Evolutionary conservation across 2,888 invertebrate species (phyloP).

Genomic region (Trachelus iudaicus): DNA sequence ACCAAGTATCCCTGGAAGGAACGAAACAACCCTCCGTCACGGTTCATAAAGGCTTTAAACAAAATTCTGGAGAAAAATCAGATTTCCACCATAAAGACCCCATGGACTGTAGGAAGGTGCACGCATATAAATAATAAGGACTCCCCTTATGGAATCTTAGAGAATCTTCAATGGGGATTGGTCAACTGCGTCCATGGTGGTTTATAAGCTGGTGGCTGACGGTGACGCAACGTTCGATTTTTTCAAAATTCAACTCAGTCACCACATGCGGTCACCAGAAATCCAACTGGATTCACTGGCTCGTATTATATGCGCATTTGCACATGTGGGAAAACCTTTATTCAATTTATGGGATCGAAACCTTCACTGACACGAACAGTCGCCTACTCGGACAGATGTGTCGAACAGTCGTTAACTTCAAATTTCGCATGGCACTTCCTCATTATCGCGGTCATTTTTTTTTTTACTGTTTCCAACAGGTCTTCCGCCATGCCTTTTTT

Average conservation of each 20-base stretch:
- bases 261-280: slow-evolving; percentile 47
- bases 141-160: background rate
- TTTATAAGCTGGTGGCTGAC: background rate
- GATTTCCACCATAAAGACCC: slow-evolving; percentile 42
- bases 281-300: slow-evolving; percentile 42
- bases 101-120: slow-evolving; percentile 10
- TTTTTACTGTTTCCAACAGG: background rate
- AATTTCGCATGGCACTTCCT: slow-evolving; percentile 28
- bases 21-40: slow-evolving; percentile 54
- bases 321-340: slow-evolving; percentile 49
- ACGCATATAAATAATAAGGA: slow-evolving; percentile 37
- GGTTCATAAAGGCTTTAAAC: slow-evolving; percentile 64
- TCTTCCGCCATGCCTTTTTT: background rate
- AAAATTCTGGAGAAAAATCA: slow-evolving; percentile 57
- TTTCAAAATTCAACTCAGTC: slow-evolving; percentile 4
- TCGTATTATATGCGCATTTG: slow-evolving; percentile 47
- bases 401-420: slow-evolving; percentile 26
- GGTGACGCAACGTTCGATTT: background rate
- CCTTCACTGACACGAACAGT: slow-evolving; percentile 19
- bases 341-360: slow-evolving; percentile 16
- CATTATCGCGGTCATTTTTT: slow-evolving; percentile 19
- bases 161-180: background rate
- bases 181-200: background rate
- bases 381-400: slow-evolving; percentile 37
- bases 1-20: slow-evolving; percentile 6